These are phyloP conservation scores for Watsonalla cultraria DNA, from an alignment of 2,888 invertebrate genomes.

Conservation along the genomic window DNA sequence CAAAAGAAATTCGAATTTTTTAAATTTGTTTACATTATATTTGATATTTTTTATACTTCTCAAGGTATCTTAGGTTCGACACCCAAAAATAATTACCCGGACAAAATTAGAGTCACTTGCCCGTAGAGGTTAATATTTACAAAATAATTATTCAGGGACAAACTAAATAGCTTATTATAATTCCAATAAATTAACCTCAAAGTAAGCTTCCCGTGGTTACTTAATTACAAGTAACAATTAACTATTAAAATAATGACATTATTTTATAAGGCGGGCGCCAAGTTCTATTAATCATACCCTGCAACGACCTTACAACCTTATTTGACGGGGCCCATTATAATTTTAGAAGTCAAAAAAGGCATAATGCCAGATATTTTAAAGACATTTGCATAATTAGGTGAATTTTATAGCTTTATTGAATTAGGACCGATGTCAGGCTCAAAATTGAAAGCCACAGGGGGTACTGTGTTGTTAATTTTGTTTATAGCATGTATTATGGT, in stretches of 20 bases:
- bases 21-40: too few species aligned
- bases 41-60: too few species aligned
- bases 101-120: too few species aligned
- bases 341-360: conserved; percentile 60
- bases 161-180: conserved; percentile 7
- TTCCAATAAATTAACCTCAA: conserved; percentile 24
- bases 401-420: conserved; percentile 79
- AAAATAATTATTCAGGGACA: conserved; percentile 1
- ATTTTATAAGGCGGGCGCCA: conserved; percentile 41
- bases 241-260: conserved; percentile 55
- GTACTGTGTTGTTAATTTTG: conserved; percentile 77
- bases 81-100: too few species aligned
- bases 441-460: conserved; percentile 77
- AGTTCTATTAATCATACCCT: conserved; percentile 60
- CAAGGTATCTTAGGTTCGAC: too few species aligned
- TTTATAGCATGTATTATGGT: conserved; percentile 76
- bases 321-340: conserved; percentile 63
- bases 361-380: conserved; percentile 69
- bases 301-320: conserved; percentile 44
- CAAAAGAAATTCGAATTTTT: too few species aligned
- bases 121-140: background rate
- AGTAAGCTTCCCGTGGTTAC: conserved; percentile 38
- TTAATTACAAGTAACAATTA: conserved; percentile 52
- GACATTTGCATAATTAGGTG: conserved; percentile 79
- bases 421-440: conserved; percentile 76